Evolutionary conservation across 2,797 vertebrate genomes (phyloP).

Genomic region (Gephyroberyx darwinii): DNA sequence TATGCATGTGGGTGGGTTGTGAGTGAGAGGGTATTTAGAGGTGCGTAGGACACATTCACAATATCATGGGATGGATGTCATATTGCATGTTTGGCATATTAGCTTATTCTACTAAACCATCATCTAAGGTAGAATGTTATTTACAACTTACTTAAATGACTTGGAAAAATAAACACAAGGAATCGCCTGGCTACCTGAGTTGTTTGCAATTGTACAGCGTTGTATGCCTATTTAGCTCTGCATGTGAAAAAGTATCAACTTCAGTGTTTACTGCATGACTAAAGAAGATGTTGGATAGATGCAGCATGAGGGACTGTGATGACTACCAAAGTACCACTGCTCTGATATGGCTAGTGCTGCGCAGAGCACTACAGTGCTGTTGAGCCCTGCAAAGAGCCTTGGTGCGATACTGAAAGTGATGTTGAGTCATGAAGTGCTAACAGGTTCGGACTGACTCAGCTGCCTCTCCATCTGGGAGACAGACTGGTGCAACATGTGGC

Average conservation of each 20-base stretch:
- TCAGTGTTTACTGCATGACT: not conserved
- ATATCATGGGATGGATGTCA: conserved; percentile 4
- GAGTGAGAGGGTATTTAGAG: conserved; percentile 6
- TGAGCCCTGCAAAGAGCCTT: not conserved
- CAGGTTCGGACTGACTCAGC: not conserved
- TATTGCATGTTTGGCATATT: conserved; percentile 1
- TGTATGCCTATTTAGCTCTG: not conserved
- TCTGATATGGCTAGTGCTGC: not conserved
- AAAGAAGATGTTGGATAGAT: conserved; percentile 2
- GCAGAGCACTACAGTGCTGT: not conserved
- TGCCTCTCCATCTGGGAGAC: conserved; percentile 7
- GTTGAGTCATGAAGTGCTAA: conserved; percentile 14
- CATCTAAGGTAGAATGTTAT: too few species aligned
- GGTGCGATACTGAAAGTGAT: not conserved
- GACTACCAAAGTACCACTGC: not conserved
- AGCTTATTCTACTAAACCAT: not conserved
- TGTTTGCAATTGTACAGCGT: not conserved
- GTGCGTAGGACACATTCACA: not conserved
- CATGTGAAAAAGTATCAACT: not conserved
- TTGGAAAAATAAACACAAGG: too few species aligned
- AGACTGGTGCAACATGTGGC: not conserved
- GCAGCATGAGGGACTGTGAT: not conserved
- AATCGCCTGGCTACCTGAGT: too few species aligned
- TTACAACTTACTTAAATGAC: too few species aligned
- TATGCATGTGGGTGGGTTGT: conserved; percentile 17